Evolutionary conservation across 92 coral and sea anemone species (phyloP).

Genomic region (Siderastrea siderea): DNA sequence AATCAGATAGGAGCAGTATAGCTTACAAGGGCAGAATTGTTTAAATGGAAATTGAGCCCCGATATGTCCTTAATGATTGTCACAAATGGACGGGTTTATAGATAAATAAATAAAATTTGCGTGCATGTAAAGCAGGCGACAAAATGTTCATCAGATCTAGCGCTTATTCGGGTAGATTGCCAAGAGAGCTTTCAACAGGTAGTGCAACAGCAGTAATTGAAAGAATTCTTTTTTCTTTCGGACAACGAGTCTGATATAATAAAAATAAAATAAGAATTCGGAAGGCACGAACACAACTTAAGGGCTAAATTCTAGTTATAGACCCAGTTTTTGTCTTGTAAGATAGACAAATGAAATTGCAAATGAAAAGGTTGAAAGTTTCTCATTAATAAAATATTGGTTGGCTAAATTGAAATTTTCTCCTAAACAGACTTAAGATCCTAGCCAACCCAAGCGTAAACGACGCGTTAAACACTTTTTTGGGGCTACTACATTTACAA

Average conservation of each 20-base stretch:
- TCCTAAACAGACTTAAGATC: not conserved
- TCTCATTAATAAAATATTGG: not conserved
- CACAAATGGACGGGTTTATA: constrained; percentile 17
- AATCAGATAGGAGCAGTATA: not conserved
- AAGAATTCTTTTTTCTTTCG: not conserved
- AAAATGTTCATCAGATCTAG: not conserved
- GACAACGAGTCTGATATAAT: not conserved
- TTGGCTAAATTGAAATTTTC: not conserved
- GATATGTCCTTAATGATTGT: not conserved
- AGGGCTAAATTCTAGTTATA: too few relatives aligned
- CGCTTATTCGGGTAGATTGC: not conserved
- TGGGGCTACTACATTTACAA: too few relatives aligned
- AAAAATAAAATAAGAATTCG: not conserved
- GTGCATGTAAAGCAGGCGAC: too few relatives aligned
- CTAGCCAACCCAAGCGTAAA: too few relatives aligned
- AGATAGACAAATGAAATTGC: not conserved
- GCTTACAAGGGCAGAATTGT: not conserved
- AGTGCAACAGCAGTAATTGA: not conserved
- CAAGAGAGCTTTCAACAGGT: not conserved
- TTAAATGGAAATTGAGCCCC: constrained; percentile 4
- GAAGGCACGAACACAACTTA: too few relatives aligned
- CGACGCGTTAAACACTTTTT: too few relatives aligned
- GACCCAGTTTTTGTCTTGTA: not conserved
- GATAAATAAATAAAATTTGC: not conserved
- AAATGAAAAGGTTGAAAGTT: not conserved